These are phyloP conservation scores for Antechinus stuartii DNA, from an alignment of 2,113 vertebrate species.

Conservation along the genomic window DNA sequence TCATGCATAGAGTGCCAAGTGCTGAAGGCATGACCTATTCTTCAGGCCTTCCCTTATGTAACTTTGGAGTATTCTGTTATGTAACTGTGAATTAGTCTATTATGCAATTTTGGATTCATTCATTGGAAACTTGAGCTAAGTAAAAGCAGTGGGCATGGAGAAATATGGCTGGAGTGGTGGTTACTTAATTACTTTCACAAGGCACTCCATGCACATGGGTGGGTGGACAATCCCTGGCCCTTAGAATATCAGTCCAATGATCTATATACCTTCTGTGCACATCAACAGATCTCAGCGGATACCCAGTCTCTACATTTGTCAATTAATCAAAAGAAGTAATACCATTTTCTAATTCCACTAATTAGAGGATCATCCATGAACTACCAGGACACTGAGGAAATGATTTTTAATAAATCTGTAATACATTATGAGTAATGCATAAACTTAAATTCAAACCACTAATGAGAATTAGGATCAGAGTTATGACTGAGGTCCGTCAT, in stretches of 20 bases:
- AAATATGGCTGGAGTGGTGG: constrained; percentile 23
- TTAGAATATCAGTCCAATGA: constrained; percentile 53
- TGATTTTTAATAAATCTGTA: constrained; percentile 69
- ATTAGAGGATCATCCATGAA: constrained; percentile 78
- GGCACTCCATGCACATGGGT: constrained; percentile 62
- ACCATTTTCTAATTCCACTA: constrained; percentile 77
- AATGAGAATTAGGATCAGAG: constrained; percentile 4
- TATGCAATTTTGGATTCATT: constrained; percentile 55
- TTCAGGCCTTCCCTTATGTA: constrained; percentile 25
- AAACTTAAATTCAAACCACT: constrained; percentile 57
- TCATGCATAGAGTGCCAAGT: not conserved
- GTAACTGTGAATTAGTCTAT: constrained; percentile 34
- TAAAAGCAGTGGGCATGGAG: constrained; percentile 38
- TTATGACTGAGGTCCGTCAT: not conserved
- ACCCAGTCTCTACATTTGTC: constrained; percentile 69
- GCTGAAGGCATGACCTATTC: constrained; percentile 39
- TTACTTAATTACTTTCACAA: constrained; percentile 77
- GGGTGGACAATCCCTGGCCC: constrained; percentile 39
- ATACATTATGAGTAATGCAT: constrained; percentile 71
- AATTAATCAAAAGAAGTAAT: constrained; percentile 80
- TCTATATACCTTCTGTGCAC: constrained; percentile 71
- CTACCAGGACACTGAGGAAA: constrained; percentile 67
- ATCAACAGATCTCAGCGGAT: constrained; percentile 67
- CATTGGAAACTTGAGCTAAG: constrained; percentile 64
- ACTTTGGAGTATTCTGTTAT: constrained; percentile 38